Evolutionary conservation across 1,140 invertebrate species (phyloP), one percentile per base, ranked within the genome.

Genomic region (Sycophila sp.): DNA sequence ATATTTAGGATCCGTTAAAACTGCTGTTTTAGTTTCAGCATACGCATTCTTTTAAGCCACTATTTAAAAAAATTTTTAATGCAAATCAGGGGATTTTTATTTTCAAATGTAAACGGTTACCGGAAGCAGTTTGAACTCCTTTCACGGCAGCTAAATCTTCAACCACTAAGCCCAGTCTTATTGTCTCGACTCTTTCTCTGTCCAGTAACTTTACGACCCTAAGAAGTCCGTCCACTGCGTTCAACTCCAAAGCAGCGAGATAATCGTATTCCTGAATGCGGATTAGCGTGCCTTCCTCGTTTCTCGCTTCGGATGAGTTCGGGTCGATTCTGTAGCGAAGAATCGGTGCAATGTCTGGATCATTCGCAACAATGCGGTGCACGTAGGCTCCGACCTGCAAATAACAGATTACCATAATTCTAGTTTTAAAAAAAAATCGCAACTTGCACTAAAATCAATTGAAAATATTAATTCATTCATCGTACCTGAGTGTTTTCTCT

Each of bases 121-220:
- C 88, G 74, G 90, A 89, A 10, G 91, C 92, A 11, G 89, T 90
- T 86, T 97, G 95, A 6, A 86, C 83, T 32, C 90, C 91, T 58
- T 89, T 93, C 26, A 92, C 88, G 0, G 94, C 92, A 0, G 93
- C 94, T 68, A 95, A 86, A 85, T 98, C 96, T 86, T 96, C 93
- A 0, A 96, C 95, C 10, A 90, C 86, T 2, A 97, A 80, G 0
- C 90, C 89, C 7, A 97, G 80, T 75, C 90, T 91, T 11, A 97
- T 90, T 2, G 88, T 89, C 83, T 97, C 95, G 1, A 96, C 90
- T 78, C 89, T 90, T 86, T 98, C 96, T 73, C 96, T 87, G 81
- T 97, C 96, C 11, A 98, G 76, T 22, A 91, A 77, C 79, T 89
- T 90, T 1, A 89, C 84, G 0, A 90, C 83, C 73, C 89, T 89